Evolutionary conservation across 2,888 invertebrate genomes (phyloP).

Genomic region (Cerceris ruficornis): DNA sequence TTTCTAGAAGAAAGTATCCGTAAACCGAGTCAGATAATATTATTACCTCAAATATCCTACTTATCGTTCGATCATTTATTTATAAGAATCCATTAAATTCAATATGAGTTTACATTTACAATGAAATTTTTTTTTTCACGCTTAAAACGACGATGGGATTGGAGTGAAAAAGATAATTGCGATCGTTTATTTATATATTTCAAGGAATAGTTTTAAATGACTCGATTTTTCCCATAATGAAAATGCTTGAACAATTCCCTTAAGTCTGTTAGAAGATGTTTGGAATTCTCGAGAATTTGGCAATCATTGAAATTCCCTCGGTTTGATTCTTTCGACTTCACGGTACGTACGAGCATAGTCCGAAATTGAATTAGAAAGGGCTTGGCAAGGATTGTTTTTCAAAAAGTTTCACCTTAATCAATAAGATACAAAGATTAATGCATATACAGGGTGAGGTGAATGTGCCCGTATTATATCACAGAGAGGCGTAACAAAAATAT

Average conservation of each 20-base stretch:
- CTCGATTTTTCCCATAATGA: slow-evolving; percentile 14
- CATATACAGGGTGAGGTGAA: slow-evolving; percentile 77
- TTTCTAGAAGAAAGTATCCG: slow-evolving; percentile 24
- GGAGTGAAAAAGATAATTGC: not conserved
- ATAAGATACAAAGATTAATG: slow-evolving; percentile 74
- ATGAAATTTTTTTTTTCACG: not conserved
- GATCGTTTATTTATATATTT: not conserved
- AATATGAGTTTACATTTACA: not conserved
- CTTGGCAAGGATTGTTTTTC: slow-evolving; percentile 68
- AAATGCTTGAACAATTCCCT: slow-evolving; percentile 52
- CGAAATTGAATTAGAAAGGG: slow-evolving; percentile 66
- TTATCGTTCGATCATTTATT: not conserved
- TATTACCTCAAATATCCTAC: not conserved
- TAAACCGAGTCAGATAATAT: slow-evolving; percentile 34
- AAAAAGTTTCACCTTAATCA: slow-evolving; percentile 68
- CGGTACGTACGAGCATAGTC: slow-evolving; percentile 64
- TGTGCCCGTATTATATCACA: slow-evolving; percentile 81
- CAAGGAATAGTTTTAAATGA: slow-evolving; percentile 30
- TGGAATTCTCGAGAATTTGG: slow-evolving; percentile 15
- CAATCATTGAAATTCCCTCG: slow-evolving; percentile 18
- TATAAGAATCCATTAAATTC: not conserved
- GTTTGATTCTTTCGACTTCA: slow-evolving; percentile 34
- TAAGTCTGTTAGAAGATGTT: slow-evolving; percentile 40
- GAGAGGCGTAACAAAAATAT: slow-evolving; percentile 80
- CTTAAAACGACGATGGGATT: not conserved